phyloP scores from a whole-genome alignment of 2,797 vertebrate genomes.

The Falco peregrinus region DNA sequence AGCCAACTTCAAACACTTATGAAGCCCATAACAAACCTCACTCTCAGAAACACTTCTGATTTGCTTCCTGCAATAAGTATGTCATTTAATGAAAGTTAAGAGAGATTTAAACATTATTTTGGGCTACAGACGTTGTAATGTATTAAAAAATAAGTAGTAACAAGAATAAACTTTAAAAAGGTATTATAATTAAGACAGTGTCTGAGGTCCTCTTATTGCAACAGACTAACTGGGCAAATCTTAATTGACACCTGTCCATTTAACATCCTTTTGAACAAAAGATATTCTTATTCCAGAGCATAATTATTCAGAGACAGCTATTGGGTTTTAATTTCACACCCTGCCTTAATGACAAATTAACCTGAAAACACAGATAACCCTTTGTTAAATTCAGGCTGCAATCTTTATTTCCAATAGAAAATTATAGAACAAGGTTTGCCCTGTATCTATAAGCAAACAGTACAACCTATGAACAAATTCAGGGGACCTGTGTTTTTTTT shows the following conservation, averaged over 20 bases:
- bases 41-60: neutral
- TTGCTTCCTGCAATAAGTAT: neutral
- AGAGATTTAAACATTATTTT: neutral
- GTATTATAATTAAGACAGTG: neutral
- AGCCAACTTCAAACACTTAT: neutral
- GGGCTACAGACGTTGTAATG: neutral
- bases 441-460: conserved; percentile 5
- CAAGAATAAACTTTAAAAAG: neutral
- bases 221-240: neutral
- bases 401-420: neutral
- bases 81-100: neutral
- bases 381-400: neutral
- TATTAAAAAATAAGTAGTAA: neutral
- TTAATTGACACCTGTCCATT: neutral
- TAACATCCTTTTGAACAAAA: conserved; percentile 9
- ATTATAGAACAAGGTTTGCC: neutral
- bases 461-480: neutral
- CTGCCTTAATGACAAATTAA: conserved; percentile 13
- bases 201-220: neutral
- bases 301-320: neutral
- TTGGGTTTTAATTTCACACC: neutral
- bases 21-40: neutral
- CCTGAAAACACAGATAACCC: conserved; percentile 2
- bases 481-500: neutral
- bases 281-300: neutral